phyloP scores from a whole-genome alignment of 2,113 vertebrate species.

The Pandion haliaetus region DNA sequence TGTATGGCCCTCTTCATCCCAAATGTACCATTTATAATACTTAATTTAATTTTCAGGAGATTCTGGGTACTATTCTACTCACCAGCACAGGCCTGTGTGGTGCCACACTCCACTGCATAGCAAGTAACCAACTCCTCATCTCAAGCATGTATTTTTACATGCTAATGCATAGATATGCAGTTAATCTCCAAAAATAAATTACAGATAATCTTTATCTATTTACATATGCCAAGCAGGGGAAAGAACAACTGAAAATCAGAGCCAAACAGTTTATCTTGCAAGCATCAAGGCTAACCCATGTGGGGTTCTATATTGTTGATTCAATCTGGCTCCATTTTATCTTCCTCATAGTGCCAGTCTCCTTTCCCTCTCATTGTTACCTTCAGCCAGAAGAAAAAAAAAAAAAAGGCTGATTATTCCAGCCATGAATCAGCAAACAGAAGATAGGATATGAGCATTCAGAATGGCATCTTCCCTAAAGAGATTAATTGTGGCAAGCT shows the following conservation, averaged over 20 bases:
- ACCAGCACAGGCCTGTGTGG: background rate
- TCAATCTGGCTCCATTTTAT: background rate
- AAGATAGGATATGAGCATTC: background rate
- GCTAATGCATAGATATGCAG: background rate
- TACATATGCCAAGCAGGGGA: background rate
- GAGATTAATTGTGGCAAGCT: slow-evolving; percentile 7
- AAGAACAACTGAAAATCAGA: background rate
- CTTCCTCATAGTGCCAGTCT: background rate
- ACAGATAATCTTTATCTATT: background rate
- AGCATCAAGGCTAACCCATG: background rate
- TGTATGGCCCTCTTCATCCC: background rate
- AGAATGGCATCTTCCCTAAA: background rate
- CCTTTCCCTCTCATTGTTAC: background rate
- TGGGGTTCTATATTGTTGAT: background rate
- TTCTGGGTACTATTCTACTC: background rate
- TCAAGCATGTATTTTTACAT: background rate
- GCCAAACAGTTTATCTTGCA: background rate
- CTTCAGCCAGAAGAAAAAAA: background rate
- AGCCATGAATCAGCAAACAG: slow-evolving; percentile 30
- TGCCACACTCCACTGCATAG: background rate
- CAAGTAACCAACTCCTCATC: background rate
- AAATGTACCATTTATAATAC: background rate
- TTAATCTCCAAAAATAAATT: background rate
- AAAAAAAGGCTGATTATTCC: background rate
- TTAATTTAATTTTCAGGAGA: background rate